Base-by-base conservation (phyloP, 2,113 vertebrate species). In the Gambusia holbrooki region DNA sequence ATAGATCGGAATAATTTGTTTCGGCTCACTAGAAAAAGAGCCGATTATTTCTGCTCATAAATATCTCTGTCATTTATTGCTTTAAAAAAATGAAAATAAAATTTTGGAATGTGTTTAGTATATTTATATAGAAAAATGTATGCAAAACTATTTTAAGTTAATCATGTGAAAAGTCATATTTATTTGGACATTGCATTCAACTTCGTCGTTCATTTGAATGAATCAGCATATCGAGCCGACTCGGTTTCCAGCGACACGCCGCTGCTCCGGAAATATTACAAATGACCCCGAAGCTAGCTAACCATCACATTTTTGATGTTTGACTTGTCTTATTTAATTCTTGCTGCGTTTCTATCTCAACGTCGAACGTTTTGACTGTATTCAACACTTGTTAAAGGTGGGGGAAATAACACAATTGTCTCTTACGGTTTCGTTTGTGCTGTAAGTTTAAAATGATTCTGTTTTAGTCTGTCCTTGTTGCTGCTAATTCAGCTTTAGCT, bases 201-300 rank as follows among this genome's bases (percentile, higher is more conserved):
- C 22, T 10, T n/a, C 25, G 25, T 15, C 51, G 51, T n/a, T 58
- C 51, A 58, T 3, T 58, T n/a, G 51, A 58, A 58, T 7, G 25
- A 58, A 9, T 58, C 2, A n/a, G n/a, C 51, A n/a, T 2, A n/a
- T 58, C 9, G 51, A n/a, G 17, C 9, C 9, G 51, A 58, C 7
- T 58, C 25, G 25, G 25, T 7, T 19, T 19, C 17, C 14, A 5
- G 45, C 14, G 45, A 19, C 17, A 48, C 45, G 45, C 17, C 51
- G 19, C 51, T 40, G 71, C 65, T 29, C 80, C 88, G 91, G 89
- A 91, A 71, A 14, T 72, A 29, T 1, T 0, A 10, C 0, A 0
- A 0, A 11, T 27, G 37, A 66, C 48, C 17, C 3, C 27, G 54
- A 0, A 0, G 77, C 35, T 40, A 51, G 7, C 14, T 10, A 45